A percentile compares a stretch with the other conserved stretches of the same genome.
These are phyloP conservation scores for Atethmia centrago DNA, from an alignment of 2,888 invertebrate species.

Conservation along the genomic window DNA sequence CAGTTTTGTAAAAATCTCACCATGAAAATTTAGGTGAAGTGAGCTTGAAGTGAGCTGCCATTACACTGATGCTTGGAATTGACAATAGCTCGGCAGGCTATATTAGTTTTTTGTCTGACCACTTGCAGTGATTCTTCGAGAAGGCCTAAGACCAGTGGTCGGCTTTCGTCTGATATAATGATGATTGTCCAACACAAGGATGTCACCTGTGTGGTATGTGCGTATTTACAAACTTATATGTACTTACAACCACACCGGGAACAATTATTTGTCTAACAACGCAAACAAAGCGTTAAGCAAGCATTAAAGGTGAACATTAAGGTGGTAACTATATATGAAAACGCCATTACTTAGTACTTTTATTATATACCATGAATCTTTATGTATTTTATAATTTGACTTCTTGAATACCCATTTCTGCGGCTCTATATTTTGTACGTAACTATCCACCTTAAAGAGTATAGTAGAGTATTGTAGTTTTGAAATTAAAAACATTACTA, in stretches of 20 bases:
- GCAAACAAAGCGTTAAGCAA: slow-evolving; percentile 16
- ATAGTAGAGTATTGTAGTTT: too few relatives aligned
- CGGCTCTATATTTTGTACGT: background rate
- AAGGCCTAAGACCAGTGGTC: background rate
- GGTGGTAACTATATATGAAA: background rate
- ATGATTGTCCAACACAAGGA: background rate
- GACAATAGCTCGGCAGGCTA: background rate
- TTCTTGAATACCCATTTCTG: background rate
- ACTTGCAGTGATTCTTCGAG: background rate
- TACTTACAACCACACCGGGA: background rate
- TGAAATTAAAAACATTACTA: background rate
- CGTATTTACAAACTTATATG: background rate
- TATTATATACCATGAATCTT: background rate
- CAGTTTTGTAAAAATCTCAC: background rate
- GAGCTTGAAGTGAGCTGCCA: too few relatives aligned
- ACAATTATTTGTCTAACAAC: slow-evolving; percentile 17
- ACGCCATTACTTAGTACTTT: background rate
- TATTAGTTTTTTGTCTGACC: background rate
- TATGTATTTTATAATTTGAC: background rate
- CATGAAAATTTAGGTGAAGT: too few relatives aligned
- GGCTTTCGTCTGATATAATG: background rate
- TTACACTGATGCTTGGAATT: background rate
- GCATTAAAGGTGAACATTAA: slow-evolving; percentile 5
- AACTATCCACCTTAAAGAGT: background rate
- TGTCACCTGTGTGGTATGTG: background rate